Conservation (phyloP, 2,888 invertebrate genomes). For the Fragum sueziense region DNA sequence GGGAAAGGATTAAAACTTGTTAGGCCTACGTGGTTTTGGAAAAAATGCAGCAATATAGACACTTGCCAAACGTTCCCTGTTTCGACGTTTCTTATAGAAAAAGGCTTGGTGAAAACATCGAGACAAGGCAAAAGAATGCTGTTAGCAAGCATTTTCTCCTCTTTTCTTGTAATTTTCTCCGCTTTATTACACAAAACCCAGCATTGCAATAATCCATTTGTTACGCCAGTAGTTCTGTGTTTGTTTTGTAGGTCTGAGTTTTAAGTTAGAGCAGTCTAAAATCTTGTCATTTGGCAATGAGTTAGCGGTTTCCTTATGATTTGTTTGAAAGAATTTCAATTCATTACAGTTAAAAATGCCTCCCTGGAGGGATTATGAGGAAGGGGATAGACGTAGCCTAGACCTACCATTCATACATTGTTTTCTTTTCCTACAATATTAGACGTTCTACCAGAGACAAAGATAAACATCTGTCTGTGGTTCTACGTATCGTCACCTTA, state of each 20-base stretch:
- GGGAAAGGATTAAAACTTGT: neutral
- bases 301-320: neutral
- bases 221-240: neutral
- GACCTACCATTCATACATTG: too few relatives aligned
- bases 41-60: neutral
- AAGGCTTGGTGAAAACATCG: neutral
- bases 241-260: neutral
- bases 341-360: neutral
- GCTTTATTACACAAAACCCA: neutral
- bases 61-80: neutral
- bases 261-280: too few relatives aligned
- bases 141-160: neutral
- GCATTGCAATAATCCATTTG: neutral
- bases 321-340: neutral
- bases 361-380: neutral
- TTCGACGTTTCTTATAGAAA: neutral
- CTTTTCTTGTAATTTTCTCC: neutral
- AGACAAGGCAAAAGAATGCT: neutral
- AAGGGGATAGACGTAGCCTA: neutral
- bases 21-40: neutral
- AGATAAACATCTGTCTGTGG: too few relatives aligned
- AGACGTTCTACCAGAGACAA: too few relatives aligned
- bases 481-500: too few relatives aligned
- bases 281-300: neutral
- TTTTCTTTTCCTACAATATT: too few relatives aligned